Conservation (phyloP, 2,888 invertebrate genomes). For the Synergus gifuensis region DNA sequence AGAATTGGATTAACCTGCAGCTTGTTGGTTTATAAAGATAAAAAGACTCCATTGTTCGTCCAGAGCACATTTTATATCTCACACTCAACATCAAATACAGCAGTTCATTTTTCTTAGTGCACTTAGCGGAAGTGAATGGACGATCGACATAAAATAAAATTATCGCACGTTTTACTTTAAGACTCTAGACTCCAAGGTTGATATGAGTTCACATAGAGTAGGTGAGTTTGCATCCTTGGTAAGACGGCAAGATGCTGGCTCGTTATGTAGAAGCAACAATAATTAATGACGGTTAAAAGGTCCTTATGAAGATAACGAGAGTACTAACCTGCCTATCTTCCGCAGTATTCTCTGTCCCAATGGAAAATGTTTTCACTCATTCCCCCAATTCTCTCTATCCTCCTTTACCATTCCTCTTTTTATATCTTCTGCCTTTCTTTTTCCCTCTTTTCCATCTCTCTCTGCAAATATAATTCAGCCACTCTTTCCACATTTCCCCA, state of each 20-base stretch:
- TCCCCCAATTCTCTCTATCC: slow-evolving; percentile 53
- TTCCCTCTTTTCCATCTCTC: slow-evolving; percentile 44
- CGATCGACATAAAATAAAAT: slow-evolving; percentile 34
- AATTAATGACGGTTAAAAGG: slow-evolving; percentile 70
- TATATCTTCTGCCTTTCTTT: slow-evolving; percentile 15
- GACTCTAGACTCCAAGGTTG: background rate
- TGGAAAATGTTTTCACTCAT: slow-evolving; percentile 66
- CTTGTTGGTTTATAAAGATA: background rate
- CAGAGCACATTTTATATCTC: background rate
- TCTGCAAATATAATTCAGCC: slow-evolving; percentile 64
- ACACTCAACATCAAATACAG: background rate
- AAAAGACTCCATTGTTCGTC: background rate
- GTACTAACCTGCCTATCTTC: slow-evolving; percentile 58
- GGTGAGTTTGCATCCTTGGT: slow-evolving; percentile 58
- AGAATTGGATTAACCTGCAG: background rate
- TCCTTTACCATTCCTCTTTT: slow-evolving; percentile 34
- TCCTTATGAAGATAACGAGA: slow-evolving; percentile 55
- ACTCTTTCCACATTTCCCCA: slow-evolving; percentile 50
- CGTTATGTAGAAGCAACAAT: slow-evolving; percentile 59
- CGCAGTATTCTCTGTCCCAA: slow-evolving; percentile 59
- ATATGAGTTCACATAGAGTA: background rate
- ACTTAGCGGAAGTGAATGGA: slow-evolving; percentile 22
- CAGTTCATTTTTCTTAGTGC: background rate
- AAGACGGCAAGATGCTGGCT: slow-evolving; percentile 62
- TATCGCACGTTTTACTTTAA: background rate